A percentile compares a stretch with the other conserved stretches of the same genome.
Evolutionary conservation across 2,113 vertebrate genomes (phyloP).

Genomic region (Columbina picui): DNA sequence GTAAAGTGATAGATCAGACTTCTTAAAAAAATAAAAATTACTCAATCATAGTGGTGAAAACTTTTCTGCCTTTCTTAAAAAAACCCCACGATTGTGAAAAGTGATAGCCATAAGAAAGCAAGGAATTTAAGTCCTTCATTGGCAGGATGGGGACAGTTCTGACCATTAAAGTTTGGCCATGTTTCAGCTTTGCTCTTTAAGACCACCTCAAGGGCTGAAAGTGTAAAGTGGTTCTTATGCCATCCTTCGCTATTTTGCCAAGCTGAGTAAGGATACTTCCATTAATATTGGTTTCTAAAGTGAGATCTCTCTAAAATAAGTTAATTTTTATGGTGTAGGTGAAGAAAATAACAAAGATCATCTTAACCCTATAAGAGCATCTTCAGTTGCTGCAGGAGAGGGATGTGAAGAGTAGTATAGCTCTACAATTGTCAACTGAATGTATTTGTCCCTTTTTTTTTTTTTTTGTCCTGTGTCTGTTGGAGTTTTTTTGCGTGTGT

Average conservation of each 20-base stretch:
- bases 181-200: neutral
- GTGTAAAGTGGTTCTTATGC: neutral
- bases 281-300: neutral
- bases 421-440: neutral
- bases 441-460: neutral
- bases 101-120: neutral
- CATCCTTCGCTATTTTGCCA: neutral
- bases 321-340: neutral
- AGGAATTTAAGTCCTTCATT: neutral
- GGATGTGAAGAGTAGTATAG: neutral
- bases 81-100: accelerated
- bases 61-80: neutral
- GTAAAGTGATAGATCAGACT: neutral
- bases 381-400: neutral
- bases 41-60: neutral
- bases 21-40: neutral
- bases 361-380: neutral
- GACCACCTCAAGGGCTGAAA: neutral
- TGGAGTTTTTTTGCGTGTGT: neutral
- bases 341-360: neutral
- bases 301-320: neutral
- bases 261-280: neutral
- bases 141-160: neutral
- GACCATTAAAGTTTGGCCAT: neutral
- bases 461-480: neutral